Base-by-base conservation (phyloP, 2,113 vertebrate genomes). In the Pogonocichla stellata region DNA sequence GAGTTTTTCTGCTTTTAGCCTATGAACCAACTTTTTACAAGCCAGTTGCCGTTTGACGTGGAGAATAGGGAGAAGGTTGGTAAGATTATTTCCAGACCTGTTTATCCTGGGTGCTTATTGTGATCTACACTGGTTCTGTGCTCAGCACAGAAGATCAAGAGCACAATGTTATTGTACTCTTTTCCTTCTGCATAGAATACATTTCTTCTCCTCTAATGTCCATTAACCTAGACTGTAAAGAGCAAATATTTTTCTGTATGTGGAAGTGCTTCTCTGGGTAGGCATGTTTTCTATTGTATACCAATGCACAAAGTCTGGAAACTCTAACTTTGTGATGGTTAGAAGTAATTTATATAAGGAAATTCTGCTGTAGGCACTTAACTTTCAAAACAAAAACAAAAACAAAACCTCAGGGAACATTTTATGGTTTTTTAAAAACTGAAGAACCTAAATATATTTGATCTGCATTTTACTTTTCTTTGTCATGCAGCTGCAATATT, bases 1-100 rank as follows among this genome's bases (percentile, higher is more conserved):
- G 82, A 82, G 3, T 89, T 97, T 91, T 95, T 71, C 86, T 96
- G 62, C 57, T 95, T 94, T 92, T 77, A 93, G 61, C 65, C 79
- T 33, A 50, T 45, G 88, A 95, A 75, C 38, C 0, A 2, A 5
- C 31, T 79, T 95, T 95, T 95, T 79, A 95, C 36, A 96, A 94
- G 83, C 42, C 82, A 94, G 13, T 40, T 0, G 0, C 57, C n/a
- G 36, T 77, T 75, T 89, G 36, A n/a, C 36, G 34, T 47, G 40
- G 47, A 84, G 40, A 92, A 91, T 0, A 40, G 42, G 57, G 90
- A 87, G 45, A 65, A 72, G 34, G n/a, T 8, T 17, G 38, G 53
- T 38, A 51, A 50, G 36, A 50, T 77, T 74, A 60, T 72, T 94
- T 95, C 88, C 64, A 69, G 56, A 66, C 14, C 53, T 80, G 26